Evolutionary conservation across 2,113 vertebrate species (phyloP).

Genomic region (Shinisaurus crocodilurus): DNA sequence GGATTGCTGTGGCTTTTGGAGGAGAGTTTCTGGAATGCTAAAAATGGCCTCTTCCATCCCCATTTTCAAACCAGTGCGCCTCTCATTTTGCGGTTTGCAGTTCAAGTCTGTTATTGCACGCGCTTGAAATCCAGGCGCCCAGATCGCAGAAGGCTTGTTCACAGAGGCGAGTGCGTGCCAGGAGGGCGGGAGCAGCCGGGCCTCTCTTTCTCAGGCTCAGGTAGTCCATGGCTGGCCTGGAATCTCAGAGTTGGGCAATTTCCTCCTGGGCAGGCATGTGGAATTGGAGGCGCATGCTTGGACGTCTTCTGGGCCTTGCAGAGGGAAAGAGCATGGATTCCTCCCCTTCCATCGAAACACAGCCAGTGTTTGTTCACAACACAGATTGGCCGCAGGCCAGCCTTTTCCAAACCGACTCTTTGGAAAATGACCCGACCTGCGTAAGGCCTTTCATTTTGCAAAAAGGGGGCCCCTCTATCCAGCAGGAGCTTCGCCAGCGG

Average conservation of each 20-base stretch:
- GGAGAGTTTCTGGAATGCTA: slow-evolving; percentile 80
- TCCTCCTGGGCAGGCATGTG: slow-evolving; percentile 54
- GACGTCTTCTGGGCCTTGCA: slow-evolving; percentile 57
- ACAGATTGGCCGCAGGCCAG: neutral
- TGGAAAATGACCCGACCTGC: neutral
- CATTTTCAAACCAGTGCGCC: slow-evolving; percentile 73
- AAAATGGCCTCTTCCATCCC: slow-evolving; percentile 68
- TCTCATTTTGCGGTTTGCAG: slow-evolving; percentile 62
- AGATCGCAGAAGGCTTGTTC: slow-evolving; percentile 25
- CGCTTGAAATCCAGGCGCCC: slow-evolving; percentile 68
- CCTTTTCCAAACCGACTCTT: neutral
- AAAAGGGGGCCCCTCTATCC: too few species aligned
- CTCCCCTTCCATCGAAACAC: neutral
- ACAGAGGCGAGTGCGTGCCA: slow-evolving; percentile 20
- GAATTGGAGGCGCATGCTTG: slow-evolving; percentile 61
- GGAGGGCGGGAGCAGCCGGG: slow-evolving; percentile 3
- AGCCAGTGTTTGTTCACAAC: slow-evolving; percentile 20
- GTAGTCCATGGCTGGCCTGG: slow-evolving; percentile 52
- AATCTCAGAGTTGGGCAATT: slow-evolving; percentile 60
- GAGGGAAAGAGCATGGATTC: slow-evolving; percentile 44
- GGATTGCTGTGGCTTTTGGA: slow-evolving; percentile 86
- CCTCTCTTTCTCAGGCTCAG: slow-evolving; percentile 33
- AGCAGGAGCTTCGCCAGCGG: neutral
- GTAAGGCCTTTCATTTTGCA: neutral
- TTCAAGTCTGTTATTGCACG: slow-evolving; percentile 67